phyloP scores from a whole-genome alignment of 2,888 invertebrate species.

The Rhagonycha fulva region DNA sequence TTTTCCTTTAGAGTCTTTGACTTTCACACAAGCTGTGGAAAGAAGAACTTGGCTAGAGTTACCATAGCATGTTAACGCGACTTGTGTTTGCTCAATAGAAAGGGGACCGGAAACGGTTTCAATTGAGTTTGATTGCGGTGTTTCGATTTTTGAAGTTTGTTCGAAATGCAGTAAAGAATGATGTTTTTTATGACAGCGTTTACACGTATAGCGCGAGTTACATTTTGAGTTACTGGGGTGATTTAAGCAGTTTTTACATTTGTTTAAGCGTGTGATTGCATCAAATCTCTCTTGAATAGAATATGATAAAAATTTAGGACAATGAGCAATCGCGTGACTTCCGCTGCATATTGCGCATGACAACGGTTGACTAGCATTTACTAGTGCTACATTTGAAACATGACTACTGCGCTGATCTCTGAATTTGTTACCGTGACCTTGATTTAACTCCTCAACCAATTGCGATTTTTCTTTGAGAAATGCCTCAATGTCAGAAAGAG shows the following conservation, averaged over 20 bases:
- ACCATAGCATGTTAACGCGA: not conserved
- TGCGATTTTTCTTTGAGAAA: not conserved
- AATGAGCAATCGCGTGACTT: not conserved
- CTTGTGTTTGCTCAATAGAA: not conserved
- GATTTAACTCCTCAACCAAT: not conserved
- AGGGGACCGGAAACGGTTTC: not conserved
- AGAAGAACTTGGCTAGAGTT: not conserved
- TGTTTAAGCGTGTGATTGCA: not conserved
- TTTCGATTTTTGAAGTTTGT: too few species aligned
- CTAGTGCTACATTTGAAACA: not conserved
- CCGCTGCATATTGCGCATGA: not conserved
- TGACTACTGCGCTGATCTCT: not conserved
- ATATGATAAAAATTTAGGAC: not conserved
- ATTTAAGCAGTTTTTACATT: not conserved
- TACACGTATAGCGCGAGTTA: conserved; percentile 3
- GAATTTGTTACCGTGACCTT: not conserved
- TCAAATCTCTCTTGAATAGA: not conserved
- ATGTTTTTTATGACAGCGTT: not conserved
- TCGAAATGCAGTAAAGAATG: not conserved
- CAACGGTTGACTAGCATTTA: not conserved
- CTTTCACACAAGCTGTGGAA: conserved; percentile 5
- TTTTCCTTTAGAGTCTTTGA: not conserved
- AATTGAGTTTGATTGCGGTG: not conserved
- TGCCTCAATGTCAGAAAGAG: not conserved
- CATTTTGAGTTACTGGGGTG: not conserved